Evolutionary conservation across 2,888 invertebrate species (phyloP).

Genomic region (Plutella xylostella): DNA sequence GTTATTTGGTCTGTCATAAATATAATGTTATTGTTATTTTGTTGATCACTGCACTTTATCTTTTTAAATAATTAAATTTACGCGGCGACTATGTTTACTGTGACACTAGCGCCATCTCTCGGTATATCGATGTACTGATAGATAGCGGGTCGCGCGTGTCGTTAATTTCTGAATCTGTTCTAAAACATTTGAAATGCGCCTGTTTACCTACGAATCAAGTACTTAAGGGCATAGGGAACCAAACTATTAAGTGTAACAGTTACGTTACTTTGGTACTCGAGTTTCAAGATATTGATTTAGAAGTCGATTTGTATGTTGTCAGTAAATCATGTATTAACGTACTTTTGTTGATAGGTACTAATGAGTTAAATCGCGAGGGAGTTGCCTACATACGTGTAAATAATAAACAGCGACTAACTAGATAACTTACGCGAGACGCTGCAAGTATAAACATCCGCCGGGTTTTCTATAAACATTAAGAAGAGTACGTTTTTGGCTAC

Average conservation of each 20-base stretch:
- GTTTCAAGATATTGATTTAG: slow-evolving; percentile 17
- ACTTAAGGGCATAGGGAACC: slow-evolving; percentile 16
- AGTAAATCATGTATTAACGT: slow-evolving; percentile 13
- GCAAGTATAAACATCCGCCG: no score
- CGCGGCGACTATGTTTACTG: no score
- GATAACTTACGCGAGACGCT: neutral
- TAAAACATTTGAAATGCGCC: slow-evolving; percentile 16
- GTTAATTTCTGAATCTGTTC: slow-evolving; percentile 8
- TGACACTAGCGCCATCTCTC: no score
- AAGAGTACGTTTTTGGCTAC: no score
- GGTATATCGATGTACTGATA: slow-evolving; percentile 10
- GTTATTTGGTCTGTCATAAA: no score
- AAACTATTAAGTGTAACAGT: slow-evolving; percentile 11
- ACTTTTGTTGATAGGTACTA: slow-evolving; percentile 20
- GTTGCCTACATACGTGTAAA: neutral
- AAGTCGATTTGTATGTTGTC: slow-evolving; percentile 20
- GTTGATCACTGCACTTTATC: no score
- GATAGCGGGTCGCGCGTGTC: slow-evolving; percentile 13
- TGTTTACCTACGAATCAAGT: slow-evolving; percentile 12
- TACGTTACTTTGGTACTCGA: slow-evolving; percentile 17
- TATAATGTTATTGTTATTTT: no score
- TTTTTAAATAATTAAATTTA: no score
- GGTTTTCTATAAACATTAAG: neutral
- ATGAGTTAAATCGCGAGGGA: slow-evolving; percentile 17
- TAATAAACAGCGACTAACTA: neutral